A percentile compares a stretch with the other conserved stretches of the same genome.
Evolutionary conservation across 2,113 vertebrate genomes (phyloP).

Genomic region (Aegotheles bennettii): DNA sequence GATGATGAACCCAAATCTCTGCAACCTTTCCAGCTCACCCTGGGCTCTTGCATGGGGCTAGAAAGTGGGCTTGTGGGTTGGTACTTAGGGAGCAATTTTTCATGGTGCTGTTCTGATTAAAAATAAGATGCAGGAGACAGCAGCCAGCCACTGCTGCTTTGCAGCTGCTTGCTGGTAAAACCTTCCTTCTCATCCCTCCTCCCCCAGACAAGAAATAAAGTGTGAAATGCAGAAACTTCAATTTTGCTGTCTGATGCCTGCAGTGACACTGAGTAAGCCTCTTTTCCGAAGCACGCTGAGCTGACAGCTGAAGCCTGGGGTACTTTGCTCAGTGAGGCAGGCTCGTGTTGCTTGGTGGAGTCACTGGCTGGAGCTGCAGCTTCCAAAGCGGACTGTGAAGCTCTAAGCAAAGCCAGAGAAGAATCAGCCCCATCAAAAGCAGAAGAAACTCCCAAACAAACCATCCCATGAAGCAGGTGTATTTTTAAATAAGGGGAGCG

Average conservation of each 20-base stretch:
- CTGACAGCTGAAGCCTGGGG: not conserved
- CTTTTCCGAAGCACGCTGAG: not conserved
- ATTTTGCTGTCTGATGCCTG: not conserved
- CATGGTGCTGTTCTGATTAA: not conserved
- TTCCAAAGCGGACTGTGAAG: not conserved
- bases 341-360: not conserved
- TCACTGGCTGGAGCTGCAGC: not conserved
- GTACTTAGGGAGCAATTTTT: not conserved
- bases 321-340: not conserved
- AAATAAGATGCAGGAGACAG: not conserved
- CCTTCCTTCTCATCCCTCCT: not conserved
- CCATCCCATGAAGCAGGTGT: not conserved
- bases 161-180: slow-evolving; percentile 32
- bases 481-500: not conserved
- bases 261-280: not conserved
- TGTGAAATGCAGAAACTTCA: not conserved
- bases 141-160: not conserved
- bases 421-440: not conserved
- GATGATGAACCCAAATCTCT: not conserved
- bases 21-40: not conserved
- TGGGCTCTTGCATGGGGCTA: not conserved
- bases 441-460: not conserved
- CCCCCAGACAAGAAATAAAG: not conserved
- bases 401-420: not conserved
- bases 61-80: not conserved